A percentile compares a stretch with the other conserved stretches of the same genome.
Evolutionary conservation across 2,797 vertebrate genomes (phyloP).

Genomic region (Bucorvus abyssinicus): DNA sequence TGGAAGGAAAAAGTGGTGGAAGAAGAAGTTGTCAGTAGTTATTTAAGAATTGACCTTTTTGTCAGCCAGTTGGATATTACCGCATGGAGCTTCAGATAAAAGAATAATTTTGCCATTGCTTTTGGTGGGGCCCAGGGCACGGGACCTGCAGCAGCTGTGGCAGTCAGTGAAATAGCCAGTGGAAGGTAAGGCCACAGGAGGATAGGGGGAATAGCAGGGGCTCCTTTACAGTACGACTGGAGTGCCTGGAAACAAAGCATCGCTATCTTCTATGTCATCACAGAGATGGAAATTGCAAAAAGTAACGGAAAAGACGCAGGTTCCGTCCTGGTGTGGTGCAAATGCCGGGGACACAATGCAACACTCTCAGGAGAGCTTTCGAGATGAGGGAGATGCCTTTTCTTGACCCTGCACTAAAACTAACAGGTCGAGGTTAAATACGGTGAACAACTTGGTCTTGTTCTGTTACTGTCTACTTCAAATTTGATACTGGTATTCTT

Average conservation of each 20-base stretch:
- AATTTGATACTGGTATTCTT: not conserved
- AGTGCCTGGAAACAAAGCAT: not conserved
- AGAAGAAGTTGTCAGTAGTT: not conserved
- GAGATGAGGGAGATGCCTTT: not conserved
- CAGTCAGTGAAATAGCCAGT: not conserved
- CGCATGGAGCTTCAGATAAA: not conserved
- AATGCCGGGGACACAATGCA: not conserved
- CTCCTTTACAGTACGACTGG: not conserved
- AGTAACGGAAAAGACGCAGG: not conserved
- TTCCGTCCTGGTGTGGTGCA: not conserved
- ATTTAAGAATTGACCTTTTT: not conserved
- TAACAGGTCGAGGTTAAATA: not conserved
- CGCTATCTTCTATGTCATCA: not conserved
- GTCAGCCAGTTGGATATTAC: not conserved
- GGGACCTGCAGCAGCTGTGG: not conserved
- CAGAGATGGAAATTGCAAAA: not conserved
- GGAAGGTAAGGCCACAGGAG: not conserved
- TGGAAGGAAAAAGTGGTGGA: not conserved
- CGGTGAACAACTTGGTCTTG: rapidly evolving
- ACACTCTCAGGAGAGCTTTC: not conserved
- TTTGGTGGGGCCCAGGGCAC: not conserved
- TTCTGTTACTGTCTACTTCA: not conserved
- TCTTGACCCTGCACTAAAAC: not conserved
- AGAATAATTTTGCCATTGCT: not conserved
- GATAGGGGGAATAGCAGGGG: not conserved